Conservation (phyloP, 1,140 invertebrate species). For the Drosophila sulfurigaster region DNA sequence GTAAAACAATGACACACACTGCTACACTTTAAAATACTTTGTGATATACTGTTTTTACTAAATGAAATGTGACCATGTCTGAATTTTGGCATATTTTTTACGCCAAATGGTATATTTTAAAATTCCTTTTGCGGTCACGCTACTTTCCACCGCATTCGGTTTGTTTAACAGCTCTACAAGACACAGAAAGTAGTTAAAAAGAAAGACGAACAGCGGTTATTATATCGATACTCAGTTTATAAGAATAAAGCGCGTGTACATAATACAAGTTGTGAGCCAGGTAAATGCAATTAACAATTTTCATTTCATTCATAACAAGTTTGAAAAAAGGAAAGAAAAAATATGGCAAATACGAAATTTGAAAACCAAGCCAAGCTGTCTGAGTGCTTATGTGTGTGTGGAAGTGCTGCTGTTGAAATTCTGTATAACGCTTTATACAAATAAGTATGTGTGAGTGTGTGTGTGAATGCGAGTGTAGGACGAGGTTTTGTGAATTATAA, state of each 20-base stretch:
- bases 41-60: neutral
- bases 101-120: neutral
- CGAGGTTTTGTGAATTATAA: slow-evolving; percentile 50
- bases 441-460: slow-evolving; percentile 52
- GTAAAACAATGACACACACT: no score
- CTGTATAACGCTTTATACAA: slow-evolving; percentile 77
- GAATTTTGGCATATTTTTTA: neutral
- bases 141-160: slow-evolving; percentile 38
- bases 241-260: slow-evolving; percentile 48
- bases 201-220: slow-evolving; percentile 39
- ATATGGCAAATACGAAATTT: slow-evolving; percentile 52
- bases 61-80: neutral
- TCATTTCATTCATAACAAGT: slow-evolving; percentile 51
- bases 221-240: slow-evolving; percentile 40
- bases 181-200: slow-evolving; percentile 49
- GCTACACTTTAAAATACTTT: no score
- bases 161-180: slow-evolving; percentile 44
- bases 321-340: slow-evolving; percentile 49
- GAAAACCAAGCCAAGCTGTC: slow-evolving; percentile 73
- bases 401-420: slow-evolving; percentile 76
- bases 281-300: slow-evolving; percentile 48
- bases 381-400: slow-evolving; percentile 60
- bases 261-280: slow-evolving; percentile 44
- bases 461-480: slow-evolving; percentile 55
- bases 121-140: neutral